Conservation (phyloP, 2,888 invertebrate species). For the Homarus gammarus region DNA sequence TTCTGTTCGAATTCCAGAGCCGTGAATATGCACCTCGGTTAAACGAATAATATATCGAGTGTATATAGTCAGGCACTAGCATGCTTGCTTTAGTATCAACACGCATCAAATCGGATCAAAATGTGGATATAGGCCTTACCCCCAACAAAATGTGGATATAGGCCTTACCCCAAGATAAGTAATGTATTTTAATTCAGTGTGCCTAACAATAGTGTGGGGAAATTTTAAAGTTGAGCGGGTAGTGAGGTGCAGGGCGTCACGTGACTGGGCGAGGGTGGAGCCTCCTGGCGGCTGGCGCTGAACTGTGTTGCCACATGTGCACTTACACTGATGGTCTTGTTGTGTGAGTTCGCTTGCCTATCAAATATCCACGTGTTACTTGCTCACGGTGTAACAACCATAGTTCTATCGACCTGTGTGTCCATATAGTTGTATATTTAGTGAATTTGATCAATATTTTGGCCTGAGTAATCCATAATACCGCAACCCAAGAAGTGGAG, state of each 20-base stretch:
- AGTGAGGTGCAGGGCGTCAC: slow-evolving; percentile 33
- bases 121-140: too few species aligned
- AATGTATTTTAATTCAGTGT: too few species aligned
- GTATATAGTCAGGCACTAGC: too few species aligned
- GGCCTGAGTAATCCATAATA: too few species aligned
- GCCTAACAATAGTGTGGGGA: too few species aligned
- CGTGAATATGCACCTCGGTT: too few species aligned
- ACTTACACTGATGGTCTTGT: slow-evolving; percentile 7
- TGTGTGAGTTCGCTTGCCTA: not conserved
- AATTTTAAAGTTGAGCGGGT: slow-evolving; percentile 42
- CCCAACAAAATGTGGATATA: too few species aligned
- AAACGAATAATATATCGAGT: too few species aligned
- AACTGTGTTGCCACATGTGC: slow-evolving; percentile 62
- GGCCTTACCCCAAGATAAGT: too few species aligned
- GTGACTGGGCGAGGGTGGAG: slow-evolving; percentile 40
- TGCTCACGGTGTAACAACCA: not conserved
- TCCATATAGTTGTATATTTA: not conserved
- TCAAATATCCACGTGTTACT: slow-evolving; percentile 33
- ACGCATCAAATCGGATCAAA: too few species aligned
- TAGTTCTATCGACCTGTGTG: not conserved
- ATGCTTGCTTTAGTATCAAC: too few species aligned
- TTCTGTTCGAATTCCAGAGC: too few species aligned
- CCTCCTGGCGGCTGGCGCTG: slow-evolving; percentile 31
- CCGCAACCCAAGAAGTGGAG: not conserved
- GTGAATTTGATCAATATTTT: not conserved